phyloP scores from a whole-genome alignment of 2,113 vertebrate species.

The Probosciger aterrimus region DNA sequence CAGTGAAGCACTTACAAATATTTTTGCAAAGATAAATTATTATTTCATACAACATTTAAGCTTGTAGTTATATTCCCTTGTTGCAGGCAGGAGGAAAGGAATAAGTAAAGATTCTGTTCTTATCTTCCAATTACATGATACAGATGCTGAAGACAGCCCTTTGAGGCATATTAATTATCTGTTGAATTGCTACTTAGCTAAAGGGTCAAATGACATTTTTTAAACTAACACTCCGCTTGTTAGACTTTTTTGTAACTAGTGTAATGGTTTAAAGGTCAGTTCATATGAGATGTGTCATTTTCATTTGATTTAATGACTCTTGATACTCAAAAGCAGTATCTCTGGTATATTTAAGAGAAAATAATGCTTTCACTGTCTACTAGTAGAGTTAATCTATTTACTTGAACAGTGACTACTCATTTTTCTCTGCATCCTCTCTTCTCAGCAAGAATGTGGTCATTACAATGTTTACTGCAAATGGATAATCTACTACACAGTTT shows the following conservation, averaged over 20 bases:
- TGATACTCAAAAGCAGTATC: not conserved
- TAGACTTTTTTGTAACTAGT: not conserved
- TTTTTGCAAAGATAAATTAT: not conserved
- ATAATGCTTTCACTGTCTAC: not conserved
- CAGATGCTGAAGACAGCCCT: not conserved
- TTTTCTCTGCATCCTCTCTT: not conserved
- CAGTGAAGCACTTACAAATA: not conserved
- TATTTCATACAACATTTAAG: not conserved
- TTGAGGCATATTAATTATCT: not conserved
- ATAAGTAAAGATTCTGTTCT: not conserved
- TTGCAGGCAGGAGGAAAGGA: not conserved
- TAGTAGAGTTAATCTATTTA: not conserved
- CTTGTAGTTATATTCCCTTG: not conserved
- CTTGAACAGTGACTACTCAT: not conserved
- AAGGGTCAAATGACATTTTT: not conserved
- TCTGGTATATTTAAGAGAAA: not conserved
- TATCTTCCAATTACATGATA: not conserved
- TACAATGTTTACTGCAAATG: not conserved
- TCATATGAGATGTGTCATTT: not conserved
- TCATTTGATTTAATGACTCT: not conserved
- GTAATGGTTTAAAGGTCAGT: not conserved
- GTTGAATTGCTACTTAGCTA: not conserved
- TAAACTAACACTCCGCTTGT: not conserved
- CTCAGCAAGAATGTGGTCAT: not conserved
- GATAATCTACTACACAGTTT: not conserved